A percentile compares a stretch with the other conserved stretches of the same genome.
These are phyloP conservation scores for Nothoprocta pentlandii DNA, from an alignment of 2,113 vertebrate species.

Conservation along the genomic window DNA sequence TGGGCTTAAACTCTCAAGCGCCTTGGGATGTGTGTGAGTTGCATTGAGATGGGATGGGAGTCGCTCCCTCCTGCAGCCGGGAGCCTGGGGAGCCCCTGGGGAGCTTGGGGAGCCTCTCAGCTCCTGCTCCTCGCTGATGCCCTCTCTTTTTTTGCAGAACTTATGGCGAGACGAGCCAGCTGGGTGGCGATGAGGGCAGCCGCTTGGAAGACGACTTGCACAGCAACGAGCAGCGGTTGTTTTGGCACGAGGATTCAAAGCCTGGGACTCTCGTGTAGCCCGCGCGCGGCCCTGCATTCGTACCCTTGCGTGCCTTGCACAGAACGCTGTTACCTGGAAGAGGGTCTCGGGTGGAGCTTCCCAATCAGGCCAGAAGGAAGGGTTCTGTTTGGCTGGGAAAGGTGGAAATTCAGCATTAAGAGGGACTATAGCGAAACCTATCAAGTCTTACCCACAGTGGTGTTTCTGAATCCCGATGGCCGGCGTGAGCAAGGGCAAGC, in stretches of 20 bases:
- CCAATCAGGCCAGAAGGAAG: not conserved
- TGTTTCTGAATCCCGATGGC: not conserved
- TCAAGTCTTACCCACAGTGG: not conserved
- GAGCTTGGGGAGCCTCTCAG: not conserved
- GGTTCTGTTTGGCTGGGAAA: not conserved
- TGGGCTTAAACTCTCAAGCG: not conserved
- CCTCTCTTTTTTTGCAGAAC: conserved; percentile 77
- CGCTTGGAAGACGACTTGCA: conserved; percentile 78
- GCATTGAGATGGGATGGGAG: not conserved
- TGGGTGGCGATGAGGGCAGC: conserved; percentile 74
- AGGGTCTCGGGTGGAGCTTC: not conserved
- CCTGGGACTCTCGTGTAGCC: conserved; percentile 95
- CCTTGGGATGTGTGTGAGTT: accelerated
- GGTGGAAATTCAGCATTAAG: not conserved
- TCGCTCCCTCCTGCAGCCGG: too few relatives aligned
- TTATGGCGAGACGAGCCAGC: conserved; percentile 81
- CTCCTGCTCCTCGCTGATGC: not conserved
- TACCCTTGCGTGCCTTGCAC: conserved; percentile 87
- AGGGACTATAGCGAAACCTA: conserved; percentile 18
- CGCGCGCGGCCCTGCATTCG: conserved; percentile 18
- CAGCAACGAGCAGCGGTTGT: conserved; percentile 84
- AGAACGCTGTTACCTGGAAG: conserved; percentile 34
- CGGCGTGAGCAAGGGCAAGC: not conserved
- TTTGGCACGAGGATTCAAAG: conserved; percentile 95
- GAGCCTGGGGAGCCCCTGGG: not conserved